A percentile compares a stretch with the other conserved stretches of the same genome.
phyloP scores from a whole-genome alignment of 1,140 invertebrate genomes.

The Pseudobourletiella spinata region DNA sequence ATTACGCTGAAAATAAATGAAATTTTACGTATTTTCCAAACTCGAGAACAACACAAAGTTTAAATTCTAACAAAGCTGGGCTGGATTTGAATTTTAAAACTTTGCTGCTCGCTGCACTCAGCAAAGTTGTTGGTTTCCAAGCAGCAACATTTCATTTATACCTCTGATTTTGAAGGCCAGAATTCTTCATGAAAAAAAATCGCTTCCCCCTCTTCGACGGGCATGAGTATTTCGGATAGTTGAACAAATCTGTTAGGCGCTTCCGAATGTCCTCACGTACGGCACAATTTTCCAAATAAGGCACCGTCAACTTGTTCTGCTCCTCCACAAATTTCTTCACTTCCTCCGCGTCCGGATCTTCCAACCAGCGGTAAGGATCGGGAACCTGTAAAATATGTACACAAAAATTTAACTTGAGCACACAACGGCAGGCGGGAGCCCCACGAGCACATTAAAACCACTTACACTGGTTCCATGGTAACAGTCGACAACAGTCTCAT shows the following conservation, averaged over 20 bases:
- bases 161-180: slow-evolving; percentile 94
- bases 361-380: slow-evolving; percentile 94
- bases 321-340: slow-evolving; percentile 84
- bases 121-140: too few relatives aligned
- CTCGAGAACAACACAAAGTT: too few relatives aligned
- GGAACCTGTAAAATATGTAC: slow-evolving; percentile 53
- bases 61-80: too few relatives aligned
- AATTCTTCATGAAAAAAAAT: slow-evolving; percentile 91
- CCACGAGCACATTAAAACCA: too few relatives aligned
- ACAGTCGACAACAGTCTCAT: slow-evolving; percentile 66
- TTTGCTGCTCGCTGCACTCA: too few relatives aligned
- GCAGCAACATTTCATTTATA: too few relatives aligned
- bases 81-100: too few relatives aligned
- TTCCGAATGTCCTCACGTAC: slow-evolving; percentile 61
- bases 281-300: slow-evolving; percentile 70
- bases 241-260: slow-evolving; percentile 80
- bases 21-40: too few relatives aligned
- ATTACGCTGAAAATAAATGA: slow-evolving; percentile 63
- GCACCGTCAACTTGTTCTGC: slow-evolving; percentile 80
- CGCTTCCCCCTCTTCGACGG: slow-evolving; percentile 69
- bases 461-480: slow-evolving; percentile 75
- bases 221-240: slow-evolving; percentile 90
- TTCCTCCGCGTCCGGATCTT: slow-evolving; percentile 87
- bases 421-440: slow-evolving; percentile 1
- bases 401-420: slow-evolving; percentile 4